phyloP scores from a whole-genome alignment of 2,888 invertebrate genomes.

The Camptogramma bilineatum region DNA sequence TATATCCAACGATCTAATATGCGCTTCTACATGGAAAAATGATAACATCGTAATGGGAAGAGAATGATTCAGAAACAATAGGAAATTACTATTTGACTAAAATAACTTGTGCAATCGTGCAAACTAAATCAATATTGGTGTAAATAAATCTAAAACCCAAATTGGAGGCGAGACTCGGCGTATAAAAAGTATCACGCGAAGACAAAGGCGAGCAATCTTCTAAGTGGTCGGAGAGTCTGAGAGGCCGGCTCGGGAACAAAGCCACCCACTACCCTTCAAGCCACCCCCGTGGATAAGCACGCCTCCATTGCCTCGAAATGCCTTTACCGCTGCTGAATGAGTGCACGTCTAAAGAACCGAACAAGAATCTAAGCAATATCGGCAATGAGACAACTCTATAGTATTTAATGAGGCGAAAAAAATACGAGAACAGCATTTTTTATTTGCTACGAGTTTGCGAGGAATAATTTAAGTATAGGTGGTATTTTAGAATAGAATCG shows the following conservation, averaged over 20 bases:
- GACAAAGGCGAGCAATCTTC: constrained; percentile 80
- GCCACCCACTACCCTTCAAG: constrained; percentile 55
- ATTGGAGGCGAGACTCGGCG: constrained; percentile 63
- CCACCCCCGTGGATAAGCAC: constrained; percentile 67
- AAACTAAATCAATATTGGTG: constrained; percentile 50
- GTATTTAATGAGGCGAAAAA: constrained; percentile 59
- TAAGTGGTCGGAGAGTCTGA: constrained; percentile 77
- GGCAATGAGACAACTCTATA: constrained; percentile 57
- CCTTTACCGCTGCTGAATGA: constrained; percentile 67
- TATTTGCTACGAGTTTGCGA: neutral
- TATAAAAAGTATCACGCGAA: constrained; percentile 72
- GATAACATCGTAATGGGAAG: neutral
- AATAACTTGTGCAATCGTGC: constrained; percentile 46
- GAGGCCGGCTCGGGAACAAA: constrained; percentile 64
- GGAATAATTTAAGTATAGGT: neutral
- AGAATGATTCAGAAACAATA: constrained; percentile 8
- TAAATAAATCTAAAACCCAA: constrained; percentile 65
- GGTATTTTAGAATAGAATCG: neutral
- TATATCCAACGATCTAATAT: neutral
- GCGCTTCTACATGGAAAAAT: neutral
- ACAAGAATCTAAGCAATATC: constrained; percentile 64
- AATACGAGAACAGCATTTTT: neutral
- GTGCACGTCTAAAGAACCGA: constrained; percentile 59
- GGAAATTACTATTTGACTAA: constrained; percentile 23
- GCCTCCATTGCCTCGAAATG: constrained; percentile 68